phyloP scores from a whole-genome alignment of 2,113 vertebrate species.

The Phyllostomus discolor region DNA sequence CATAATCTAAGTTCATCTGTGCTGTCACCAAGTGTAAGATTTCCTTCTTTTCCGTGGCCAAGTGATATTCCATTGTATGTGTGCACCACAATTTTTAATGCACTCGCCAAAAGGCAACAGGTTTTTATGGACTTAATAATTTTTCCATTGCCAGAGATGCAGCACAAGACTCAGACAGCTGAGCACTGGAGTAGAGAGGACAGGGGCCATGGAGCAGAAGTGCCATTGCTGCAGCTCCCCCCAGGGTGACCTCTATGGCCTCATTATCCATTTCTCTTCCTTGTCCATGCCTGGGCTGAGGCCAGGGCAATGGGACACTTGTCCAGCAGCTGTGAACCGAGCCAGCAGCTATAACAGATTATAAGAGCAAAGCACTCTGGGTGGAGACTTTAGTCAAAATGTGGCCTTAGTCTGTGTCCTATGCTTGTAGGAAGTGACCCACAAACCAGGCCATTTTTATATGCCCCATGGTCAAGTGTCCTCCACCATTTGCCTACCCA shows the following conservation, averaged over 20 bases:
- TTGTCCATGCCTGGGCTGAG: not conserved
- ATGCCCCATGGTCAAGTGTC: not conserved
- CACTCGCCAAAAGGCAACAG: not conserved
- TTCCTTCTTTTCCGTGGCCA: not conserved
- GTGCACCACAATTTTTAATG: no score
- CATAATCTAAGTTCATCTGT: not conserved
- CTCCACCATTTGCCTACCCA: not conserved
- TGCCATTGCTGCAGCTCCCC: not conserved
- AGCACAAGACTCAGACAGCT: not conserved
- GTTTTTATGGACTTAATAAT: not conserved
- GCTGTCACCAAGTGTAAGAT: not conserved
- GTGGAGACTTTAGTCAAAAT: not conserved
- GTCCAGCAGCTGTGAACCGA: not conserved
- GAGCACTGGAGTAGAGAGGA: no score
- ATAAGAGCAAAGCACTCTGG: not conserved
- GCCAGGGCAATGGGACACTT: not conserved
- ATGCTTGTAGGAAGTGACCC: not conserved
- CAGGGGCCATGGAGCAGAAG: accelerated
- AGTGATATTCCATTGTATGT: not conserved
- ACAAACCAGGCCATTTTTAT: not conserved
- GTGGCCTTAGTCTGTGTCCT: not conserved
- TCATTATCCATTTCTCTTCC: not conserved
- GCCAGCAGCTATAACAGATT: not conserved
- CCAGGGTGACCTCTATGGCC: not conserved
- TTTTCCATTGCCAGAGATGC: not conserved